Conservation (phyloP, 2,113 vertebrate species). For the Scartelaos histophorus region DNA sequence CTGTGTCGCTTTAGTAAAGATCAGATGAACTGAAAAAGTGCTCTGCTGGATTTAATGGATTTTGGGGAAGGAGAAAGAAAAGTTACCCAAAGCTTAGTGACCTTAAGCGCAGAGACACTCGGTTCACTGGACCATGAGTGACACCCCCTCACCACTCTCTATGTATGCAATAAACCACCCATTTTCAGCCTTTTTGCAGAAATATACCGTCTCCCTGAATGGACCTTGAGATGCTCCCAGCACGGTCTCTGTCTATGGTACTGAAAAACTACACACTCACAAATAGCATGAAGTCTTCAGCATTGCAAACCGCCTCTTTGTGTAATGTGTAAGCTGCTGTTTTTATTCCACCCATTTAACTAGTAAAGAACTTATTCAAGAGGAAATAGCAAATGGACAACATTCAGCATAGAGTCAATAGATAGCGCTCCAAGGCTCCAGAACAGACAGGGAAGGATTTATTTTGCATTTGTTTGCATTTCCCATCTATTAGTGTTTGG, state of each 20-base stretch:
- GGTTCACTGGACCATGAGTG: constrained; percentile 29
- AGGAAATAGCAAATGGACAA: background rate
- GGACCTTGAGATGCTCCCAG: constrained; percentile 26
- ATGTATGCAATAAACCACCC: constrained; percentile 20
- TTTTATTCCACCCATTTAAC: background rate
- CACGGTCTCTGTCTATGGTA: constrained; percentile 32
- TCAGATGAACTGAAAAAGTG: constrained; percentile 14
- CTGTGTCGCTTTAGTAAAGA: background rate
- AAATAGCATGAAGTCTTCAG: background rate
- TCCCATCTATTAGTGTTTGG: background rate
- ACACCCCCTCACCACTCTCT: constrained; percentile 26
- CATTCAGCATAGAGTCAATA: background rate
- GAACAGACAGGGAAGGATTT: background rate
- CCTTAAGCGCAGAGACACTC: constrained; percentile 28
- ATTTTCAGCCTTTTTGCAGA: constrained; percentile 31
- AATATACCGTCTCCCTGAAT: constrained; percentile 18
- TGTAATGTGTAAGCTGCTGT: background rate
- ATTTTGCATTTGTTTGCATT: background rate
- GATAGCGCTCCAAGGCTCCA: background rate
- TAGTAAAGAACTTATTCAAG: background rate
- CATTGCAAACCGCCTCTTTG: no score
- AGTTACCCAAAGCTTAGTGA: constrained; percentile 31
- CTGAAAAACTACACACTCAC: constrained; percentile 1
- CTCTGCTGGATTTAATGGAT: constrained; percentile 42
- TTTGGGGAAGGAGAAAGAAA: constrained; percentile 17